These are phyloP conservation scores for Eidolon helvum DNA, from an alignment of 2,113 vertebrate species.

Conservation along the genomic window DNA sequence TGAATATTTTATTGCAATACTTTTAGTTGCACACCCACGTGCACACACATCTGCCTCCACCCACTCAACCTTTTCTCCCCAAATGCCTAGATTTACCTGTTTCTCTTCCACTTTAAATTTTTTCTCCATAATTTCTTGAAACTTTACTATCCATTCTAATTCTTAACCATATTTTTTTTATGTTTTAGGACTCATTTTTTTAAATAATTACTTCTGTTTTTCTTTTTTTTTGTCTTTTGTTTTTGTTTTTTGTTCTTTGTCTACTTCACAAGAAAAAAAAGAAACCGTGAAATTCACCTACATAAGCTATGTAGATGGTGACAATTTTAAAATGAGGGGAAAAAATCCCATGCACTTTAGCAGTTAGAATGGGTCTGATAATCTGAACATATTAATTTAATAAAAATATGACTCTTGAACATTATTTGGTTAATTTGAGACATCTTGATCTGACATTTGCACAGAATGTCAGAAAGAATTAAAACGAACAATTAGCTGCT, in stretches of 20 bases:
- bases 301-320: not conserved
- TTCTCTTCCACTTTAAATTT: not conserved
- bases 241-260: not conserved
- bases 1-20: not conserved
- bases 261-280: not conserved
- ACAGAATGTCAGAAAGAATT: not conserved
- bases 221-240: not conserved
- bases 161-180: not conserved
- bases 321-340: not conserved
- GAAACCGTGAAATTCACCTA: not conserved
- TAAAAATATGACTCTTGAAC: not conserved
- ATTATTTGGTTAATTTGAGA: not conserved
- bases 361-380: not conserved
- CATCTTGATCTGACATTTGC: not conserved
- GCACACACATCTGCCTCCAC: not conserved
- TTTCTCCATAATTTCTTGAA: not conserved
- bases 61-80: not conserved
- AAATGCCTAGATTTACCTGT: not conserved
- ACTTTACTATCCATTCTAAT: not conserved
- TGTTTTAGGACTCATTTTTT: not conserved
- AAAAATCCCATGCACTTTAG: not conserved
- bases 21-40: fast-evolving
- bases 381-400: not conserved
- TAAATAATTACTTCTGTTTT: not conserved
- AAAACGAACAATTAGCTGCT: not conserved